Percentiles rank a stretch among this genome's conserved stretches.
Evolutionary conservation across 1,140 invertebrate species (phyloP).

Genomic region (Hesperophylax magnus): DNA sequence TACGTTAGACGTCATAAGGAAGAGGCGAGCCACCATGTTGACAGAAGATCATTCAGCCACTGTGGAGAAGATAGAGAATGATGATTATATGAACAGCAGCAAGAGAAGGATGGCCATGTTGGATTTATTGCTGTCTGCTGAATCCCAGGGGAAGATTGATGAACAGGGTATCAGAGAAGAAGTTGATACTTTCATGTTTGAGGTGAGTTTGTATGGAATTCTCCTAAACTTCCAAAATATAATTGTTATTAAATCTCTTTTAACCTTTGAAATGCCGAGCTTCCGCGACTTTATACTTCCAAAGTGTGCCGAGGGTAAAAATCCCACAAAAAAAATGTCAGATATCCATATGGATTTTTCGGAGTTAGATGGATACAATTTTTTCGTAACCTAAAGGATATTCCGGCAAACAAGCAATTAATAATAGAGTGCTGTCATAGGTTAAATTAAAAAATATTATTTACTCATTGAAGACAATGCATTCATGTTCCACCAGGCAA

Average conservation of each 20-base stretch:
- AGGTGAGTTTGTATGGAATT: constrained; percentile 60
- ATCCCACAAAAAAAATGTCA: no score
- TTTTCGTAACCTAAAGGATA: no score
- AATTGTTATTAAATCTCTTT: no score
- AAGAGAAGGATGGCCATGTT: constrained; percentile 61
- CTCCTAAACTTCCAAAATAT: no score
- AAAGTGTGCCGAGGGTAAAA: no score
- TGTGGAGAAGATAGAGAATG: constrained; percentile 32
- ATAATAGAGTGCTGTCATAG: background rate
- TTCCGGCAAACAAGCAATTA: no score
- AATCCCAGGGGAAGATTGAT: constrained; percentile 70
- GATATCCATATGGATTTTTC: no score
- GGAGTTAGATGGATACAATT: no score
- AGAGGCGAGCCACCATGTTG: constrained; percentile 34
- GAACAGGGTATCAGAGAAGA: constrained; percentile 84
- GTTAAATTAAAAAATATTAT: background rate
- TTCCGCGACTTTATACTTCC: no score
- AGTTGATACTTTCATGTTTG: constrained; percentile 89
- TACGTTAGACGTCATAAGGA: constrained; percentile 66
- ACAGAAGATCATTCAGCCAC: background rate
- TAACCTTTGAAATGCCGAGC: no score
- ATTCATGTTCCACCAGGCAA: no score
- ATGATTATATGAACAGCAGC: constrained; percentile 20
- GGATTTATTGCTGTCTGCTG: constrained; percentile 73
- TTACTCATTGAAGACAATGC: no score